These are phyloP conservation scores for Proisotoma minuta DNA, from an alignment of 2,888 invertebrate species.

Conservation along the genomic window DNA sequence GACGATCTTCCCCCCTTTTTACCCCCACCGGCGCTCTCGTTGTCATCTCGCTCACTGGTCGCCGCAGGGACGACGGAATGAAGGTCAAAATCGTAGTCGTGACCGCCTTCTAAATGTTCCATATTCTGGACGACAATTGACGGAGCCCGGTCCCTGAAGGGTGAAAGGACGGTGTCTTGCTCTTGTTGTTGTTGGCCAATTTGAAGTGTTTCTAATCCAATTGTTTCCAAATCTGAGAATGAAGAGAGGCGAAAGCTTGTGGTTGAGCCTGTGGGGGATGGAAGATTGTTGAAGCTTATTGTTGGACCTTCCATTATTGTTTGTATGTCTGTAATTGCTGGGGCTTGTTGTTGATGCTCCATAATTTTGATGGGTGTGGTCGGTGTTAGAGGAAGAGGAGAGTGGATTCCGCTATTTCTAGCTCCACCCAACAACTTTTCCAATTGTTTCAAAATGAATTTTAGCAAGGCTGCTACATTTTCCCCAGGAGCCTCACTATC, in stretches of 20 bases:
- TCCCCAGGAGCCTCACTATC: slow-evolving; percentile 25
- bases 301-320: neutral
- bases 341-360: neutral
- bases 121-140: neutral
- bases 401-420: neutral
- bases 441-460: slow-evolving; percentile 4
- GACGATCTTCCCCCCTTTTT: slow-evolving; percentile 7
- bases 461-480: neutral
- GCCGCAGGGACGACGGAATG: neutral
- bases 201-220: too few relatives aligned
- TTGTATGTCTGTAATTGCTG: neutral
- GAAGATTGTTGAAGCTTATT: neutral
- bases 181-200: neutral
- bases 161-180: neutral
- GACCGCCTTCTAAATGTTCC: neutral
- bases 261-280: slow-evolving; percentile 5
- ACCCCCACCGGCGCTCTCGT: neutral
- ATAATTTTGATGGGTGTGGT: neutral
- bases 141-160: slow-evolving; percentile 1
- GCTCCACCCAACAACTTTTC: neutral
- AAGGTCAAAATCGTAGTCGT: neutral
- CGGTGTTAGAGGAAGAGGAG: neutral
- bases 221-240: slow-evolving; percentile 3
- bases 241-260: neutral
- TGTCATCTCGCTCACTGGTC: slow-evolving; percentile 6